Evolutionary conservation across 2,888 invertebrate species (phyloP).

Genomic region (Philaethria dido): DNA sequence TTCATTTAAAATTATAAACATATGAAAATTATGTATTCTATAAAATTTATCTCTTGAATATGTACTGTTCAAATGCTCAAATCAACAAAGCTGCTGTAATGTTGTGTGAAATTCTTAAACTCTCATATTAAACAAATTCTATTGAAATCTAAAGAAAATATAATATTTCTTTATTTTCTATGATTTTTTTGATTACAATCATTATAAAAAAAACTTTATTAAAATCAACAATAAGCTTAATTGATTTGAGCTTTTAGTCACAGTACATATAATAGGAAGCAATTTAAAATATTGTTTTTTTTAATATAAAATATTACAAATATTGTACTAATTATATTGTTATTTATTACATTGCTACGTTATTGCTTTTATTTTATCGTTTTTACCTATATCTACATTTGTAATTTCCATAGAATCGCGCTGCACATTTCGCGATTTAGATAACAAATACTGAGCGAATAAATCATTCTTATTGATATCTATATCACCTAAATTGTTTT

Average conservation of each 20-base stretch:
- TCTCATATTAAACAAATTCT: too few relatives aligned
- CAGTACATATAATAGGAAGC: too few relatives aligned
- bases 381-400: constrained; percentile 12
- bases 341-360: too few relatives aligned
- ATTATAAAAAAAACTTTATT: too few relatives aligned
- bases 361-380: constrained; percentile 9
- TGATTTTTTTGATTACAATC: too few relatives aligned
- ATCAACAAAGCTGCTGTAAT: too few relatives aligned
- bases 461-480: constrained; percentile 59
- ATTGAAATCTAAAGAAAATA: too few relatives aligned
- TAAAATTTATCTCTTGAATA: neutral
- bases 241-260: too few relatives aligned
- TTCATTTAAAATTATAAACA: neutral
- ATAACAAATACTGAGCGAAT: constrained; percentile 66
- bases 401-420: constrained; percentile 35
- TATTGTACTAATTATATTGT: neutral
- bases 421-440: constrained; percentile 52
- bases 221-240: too few relatives aligned
- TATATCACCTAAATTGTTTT: constrained; percentile 39
- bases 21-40: neutral
- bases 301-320: too few relatives aligned
- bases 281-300: too few relatives aligned
- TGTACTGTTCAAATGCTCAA: neutral
- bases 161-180: too few relatives aligned
- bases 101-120: neutral